A percentile compares a stretch with the other conserved stretches of the same genome.
phyloP scores from a whole-genome alignment of 2,797 vertebrate genomes.

The Coracias cyanogaster region DNA sequence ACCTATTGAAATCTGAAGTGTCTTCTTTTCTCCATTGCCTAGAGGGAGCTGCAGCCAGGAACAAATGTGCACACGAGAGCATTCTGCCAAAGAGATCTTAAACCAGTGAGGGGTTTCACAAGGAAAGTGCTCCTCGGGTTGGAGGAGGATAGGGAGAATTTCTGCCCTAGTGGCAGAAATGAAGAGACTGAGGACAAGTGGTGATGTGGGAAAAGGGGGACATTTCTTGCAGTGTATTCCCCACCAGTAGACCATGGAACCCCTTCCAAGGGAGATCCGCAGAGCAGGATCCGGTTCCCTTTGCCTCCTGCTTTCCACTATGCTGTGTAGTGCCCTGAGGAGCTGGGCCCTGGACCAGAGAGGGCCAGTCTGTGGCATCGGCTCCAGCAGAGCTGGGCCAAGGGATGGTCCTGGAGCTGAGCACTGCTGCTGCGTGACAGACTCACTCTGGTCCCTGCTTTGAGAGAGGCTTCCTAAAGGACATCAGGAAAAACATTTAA shows the following conservation, averaged over 20 bases:
- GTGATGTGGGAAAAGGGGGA: not conserved
- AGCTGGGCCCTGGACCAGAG: not conserved
- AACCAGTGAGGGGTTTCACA: not conserved
- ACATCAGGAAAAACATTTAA: not conserved
- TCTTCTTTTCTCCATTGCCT: not conserved
- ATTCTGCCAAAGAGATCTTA: not conserved
- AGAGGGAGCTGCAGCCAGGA: not conserved
- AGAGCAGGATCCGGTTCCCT: not conserved
- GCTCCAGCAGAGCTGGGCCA: not conserved
- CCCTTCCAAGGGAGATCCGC: not conserved
- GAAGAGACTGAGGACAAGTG: not conserved
- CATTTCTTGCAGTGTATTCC: not conserved
- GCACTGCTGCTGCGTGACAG: rapidly evolving
- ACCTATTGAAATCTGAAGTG: not conserved
- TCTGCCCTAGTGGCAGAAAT: not conserved
- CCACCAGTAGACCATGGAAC: not conserved
- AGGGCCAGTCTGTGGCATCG: not conserved
- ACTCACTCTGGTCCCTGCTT: not conserved
- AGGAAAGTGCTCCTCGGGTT: not conserved
- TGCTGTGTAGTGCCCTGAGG: rapidly evolving
- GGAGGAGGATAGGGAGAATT: not conserved
- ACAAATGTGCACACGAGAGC: rapidly evolving
- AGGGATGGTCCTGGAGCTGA: not conserved
- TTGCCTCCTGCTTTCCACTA: not conserved
- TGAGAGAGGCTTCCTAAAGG: not conserved